Conservation (phyloP, 2,113 vertebrate species). For the Charina bottae region DNA sequence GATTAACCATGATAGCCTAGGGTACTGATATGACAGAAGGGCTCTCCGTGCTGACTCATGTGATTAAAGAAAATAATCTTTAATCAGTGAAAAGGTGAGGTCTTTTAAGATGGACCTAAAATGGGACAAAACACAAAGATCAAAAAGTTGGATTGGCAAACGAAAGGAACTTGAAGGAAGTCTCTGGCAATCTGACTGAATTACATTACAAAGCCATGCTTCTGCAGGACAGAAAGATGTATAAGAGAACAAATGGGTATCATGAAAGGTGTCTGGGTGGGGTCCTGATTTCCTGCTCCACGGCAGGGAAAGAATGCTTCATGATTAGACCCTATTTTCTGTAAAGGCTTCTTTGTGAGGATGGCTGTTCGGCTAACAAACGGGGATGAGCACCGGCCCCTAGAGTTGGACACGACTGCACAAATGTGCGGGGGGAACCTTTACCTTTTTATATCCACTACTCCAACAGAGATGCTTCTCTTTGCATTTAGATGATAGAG, state of each 20-base stretch:
- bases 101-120: neutral
- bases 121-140: neutral
- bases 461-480: constrained; percentile 21
- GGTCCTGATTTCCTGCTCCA: neutral
- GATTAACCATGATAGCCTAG: neutral
- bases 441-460: no score
- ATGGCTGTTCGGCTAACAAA: no score
- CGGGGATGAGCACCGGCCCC: no score
- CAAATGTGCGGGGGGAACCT: no score
- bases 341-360: neutral
- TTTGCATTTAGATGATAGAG: neutral
- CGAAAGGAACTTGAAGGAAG: neutral
- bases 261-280: neutral
- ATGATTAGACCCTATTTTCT: neutral
- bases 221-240: neutral
- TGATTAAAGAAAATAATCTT: neutral
- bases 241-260: neutral
- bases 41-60: neutral
- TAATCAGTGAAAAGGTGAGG: neutral
- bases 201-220: neutral
- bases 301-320: neutral
- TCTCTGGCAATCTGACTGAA: neutral
- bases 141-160: neutral
- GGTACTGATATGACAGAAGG: neutral
- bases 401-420: no score